A percentile compares a stretch with the other conserved stretches of the same genome.
Conservation (phyloP, 2,888 invertebrate species). For the Epinotia demarniana region DNA sequence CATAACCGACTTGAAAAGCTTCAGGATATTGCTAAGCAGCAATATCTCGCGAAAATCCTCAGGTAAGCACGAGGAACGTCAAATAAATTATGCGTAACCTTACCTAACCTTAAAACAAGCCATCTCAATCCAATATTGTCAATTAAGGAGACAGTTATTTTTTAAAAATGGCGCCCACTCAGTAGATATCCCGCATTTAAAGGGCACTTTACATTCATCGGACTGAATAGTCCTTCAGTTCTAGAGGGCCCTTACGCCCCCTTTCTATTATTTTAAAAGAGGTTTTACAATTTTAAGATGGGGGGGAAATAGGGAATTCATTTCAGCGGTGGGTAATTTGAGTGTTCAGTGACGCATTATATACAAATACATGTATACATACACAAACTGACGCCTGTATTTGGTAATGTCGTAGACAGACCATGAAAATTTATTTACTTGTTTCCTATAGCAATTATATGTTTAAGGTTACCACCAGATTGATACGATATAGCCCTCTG, state of each 20-base stretch:
- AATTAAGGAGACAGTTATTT: constrained; percentile 43
- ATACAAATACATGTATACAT: not conserved
- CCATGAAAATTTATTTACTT: too few species aligned
- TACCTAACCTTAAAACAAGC: constrained; percentile 7
- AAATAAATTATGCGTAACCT: not conserved
- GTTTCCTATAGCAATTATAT: too few species aligned
- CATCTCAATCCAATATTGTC: constrained; percentile 13
- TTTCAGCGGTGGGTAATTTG: constrained; percentile 39
- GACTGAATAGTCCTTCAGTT: constrained; percentile 38
- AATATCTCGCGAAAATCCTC: too few species aligned
- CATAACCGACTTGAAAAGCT: too few species aligned
- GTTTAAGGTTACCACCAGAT: too few species aligned
- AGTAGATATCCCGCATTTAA: constrained; percentile 40
- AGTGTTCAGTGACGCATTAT: constrained; percentile 13
- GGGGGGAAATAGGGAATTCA: constrained; percentile 30
- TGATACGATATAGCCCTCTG: too few species aligned
- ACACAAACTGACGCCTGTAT: not conserved
- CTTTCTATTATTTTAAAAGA: constrained; percentile 46
- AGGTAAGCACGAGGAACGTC: not conserved
- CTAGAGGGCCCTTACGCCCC: constrained; percentile 33
- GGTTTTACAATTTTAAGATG: constrained; percentile 45
- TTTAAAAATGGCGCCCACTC: constrained; percentile 40
- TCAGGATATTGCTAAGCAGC: too few species aligned
- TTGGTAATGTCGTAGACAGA: too few species aligned
- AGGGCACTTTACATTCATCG: constrained; percentile 42